phyloP scores from a whole-genome alignment of 2,888 invertebrate genomes.

The Entomobrya multifasciata region DNA sequence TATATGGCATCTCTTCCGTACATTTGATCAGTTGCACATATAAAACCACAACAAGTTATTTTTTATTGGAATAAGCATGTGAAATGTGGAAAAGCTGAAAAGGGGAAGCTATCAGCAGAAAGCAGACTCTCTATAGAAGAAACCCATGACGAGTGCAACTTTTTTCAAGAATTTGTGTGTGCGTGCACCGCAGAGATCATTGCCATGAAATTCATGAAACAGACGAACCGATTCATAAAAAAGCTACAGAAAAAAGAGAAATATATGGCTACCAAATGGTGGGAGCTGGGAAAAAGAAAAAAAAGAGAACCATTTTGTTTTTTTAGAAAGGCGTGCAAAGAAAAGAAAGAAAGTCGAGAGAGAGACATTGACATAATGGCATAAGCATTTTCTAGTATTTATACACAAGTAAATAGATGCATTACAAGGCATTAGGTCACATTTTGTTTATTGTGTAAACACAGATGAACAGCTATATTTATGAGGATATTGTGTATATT shows the following conservation, averaged over 20 bases:
- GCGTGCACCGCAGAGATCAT: neutral
- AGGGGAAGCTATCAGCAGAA: neutral
- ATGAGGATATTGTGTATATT: neutral
- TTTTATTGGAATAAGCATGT: conserved; percentile 44
- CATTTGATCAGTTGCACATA: conserved; percentile 68
- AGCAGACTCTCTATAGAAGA: neutral
- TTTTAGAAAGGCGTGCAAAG: neutral
- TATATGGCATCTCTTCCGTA: conserved; percentile 50
- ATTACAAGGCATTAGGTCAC: conserved; percentile 32
- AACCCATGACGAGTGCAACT: neutral
- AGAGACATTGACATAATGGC: conserved; percentile 52
- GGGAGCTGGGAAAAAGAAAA: neutral
- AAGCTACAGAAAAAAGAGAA: neutral
- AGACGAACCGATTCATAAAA: conserved; percentile 35
- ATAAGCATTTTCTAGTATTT: conserved; percentile 58
- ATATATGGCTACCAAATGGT: neutral
- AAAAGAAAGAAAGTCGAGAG: neutral
- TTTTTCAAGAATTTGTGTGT: conserved; percentile 15
- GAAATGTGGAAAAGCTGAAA: conserved; percentile 8
- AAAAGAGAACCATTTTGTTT: conserved; percentile 1
- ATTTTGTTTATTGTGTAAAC: conserved; percentile 10
- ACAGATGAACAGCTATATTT: neutral
- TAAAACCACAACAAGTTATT: conserved; percentile 67
- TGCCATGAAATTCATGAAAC: too few species aligned
- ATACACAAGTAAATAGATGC: conserved; percentile 34